Conservation (phyloP, 2,113 vertebrate species). For the Pleuronectes platessa region DNA sequence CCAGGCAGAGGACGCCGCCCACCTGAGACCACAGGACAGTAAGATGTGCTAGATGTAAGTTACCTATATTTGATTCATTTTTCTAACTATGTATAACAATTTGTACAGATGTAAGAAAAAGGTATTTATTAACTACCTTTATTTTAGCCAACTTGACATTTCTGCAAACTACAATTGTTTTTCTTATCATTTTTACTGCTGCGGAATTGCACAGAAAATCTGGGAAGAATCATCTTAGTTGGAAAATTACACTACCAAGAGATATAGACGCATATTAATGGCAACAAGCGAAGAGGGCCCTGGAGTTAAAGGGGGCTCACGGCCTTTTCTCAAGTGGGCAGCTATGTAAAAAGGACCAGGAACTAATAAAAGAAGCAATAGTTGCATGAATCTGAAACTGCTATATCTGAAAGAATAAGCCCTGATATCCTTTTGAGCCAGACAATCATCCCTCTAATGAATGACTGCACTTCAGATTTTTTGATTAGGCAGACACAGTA, state of each 20-base stretch:
- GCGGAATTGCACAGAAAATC: not conserved
- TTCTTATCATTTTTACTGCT: not conserved
- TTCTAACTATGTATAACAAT: not conserved
- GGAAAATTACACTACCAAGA: too few species aligned
- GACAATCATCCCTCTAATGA: not conserved
- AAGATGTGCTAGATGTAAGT: not conserved
- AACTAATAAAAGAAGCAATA: not conserved
- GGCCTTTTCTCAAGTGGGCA: not conserved
- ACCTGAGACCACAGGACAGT: conserved; percentile 63
- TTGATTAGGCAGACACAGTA: not conserved
- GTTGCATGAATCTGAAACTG: not conserved
- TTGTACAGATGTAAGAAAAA: not conserved
- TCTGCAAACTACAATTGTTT: not conserved
- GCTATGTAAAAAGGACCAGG: not conserved
- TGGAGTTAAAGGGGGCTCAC: not conserved
- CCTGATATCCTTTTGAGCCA: not conserved
- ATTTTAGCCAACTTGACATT: not conserved
- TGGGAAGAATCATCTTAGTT: too few species aligned
- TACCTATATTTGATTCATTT: not conserved
- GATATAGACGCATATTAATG: not conserved
- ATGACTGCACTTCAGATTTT: not conserved
- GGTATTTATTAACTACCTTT: not conserved
- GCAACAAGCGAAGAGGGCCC: not conserved
- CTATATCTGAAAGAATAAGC: not conserved
- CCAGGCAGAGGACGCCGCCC: conserved; percentile 92